phyloP scores from a whole-genome alignment of 1,140 invertebrate species.

The Manduca sexta region DNA sequence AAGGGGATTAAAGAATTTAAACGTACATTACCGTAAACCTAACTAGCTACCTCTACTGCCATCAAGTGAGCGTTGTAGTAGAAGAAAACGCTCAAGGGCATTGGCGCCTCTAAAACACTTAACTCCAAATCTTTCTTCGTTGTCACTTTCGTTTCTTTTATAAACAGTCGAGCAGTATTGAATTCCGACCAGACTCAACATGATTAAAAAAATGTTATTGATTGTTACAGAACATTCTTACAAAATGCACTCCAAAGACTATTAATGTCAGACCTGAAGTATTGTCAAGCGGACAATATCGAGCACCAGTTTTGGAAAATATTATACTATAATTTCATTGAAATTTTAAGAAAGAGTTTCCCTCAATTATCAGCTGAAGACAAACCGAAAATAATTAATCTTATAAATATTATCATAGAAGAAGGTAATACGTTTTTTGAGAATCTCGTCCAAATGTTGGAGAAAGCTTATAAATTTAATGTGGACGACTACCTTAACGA shows the following conservation, averaged over 20 bases:
- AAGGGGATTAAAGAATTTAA: no score
- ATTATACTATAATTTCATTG: constrained; percentile 93
- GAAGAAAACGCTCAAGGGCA: no score
- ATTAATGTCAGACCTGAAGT: constrained; percentile 87
- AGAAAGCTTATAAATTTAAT: constrained; percentile 84
- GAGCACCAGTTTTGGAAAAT: constrained; percentile 95
- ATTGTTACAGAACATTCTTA: constrained; percentile 69
- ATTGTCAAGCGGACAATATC: constrained; percentile 90
- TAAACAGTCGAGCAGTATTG: no score
- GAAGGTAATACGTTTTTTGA: constrained; percentile 88
- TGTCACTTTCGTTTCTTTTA: no score
- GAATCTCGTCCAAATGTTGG: constrained; percentile 81
- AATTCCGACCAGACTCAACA: no score
- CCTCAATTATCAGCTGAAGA: constrained; percentile 66
- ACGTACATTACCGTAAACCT: no score
- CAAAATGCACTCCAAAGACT: constrained; percentile 84
- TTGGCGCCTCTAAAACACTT: no score
- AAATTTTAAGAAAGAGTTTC: constrained; percentile 82
- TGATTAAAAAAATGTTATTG: neutral
- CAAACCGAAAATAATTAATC: constrained; percentile 77
- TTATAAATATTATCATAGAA: constrained; percentile 83
- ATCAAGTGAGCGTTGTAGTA: no score
- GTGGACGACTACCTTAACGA: constrained; percentile 77
- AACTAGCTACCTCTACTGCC: no score
- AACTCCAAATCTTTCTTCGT: no score